Percentiles rank a stretch among this genome's conserved stretches.
Evolutionary conservation across 2,113 vertebrate genomes (phyloP).

Genomic region (Gallinago media): DNA sequence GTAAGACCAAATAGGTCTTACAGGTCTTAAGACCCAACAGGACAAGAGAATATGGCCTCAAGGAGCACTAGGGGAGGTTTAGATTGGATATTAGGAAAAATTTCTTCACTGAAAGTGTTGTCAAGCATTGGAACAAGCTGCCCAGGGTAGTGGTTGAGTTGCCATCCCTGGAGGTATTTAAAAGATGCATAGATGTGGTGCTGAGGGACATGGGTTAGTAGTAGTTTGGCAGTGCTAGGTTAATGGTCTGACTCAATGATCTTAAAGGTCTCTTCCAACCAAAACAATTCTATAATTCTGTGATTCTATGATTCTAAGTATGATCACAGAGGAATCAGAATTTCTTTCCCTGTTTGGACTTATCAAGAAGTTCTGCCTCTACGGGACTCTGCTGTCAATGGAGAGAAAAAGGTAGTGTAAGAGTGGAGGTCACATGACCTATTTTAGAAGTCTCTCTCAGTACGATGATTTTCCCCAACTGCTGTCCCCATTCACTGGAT

Average conservation of each 20-base stretch:
- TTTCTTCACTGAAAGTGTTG: neutral
- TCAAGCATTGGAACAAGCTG: neutral
- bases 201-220: neutral
- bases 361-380: neutral
- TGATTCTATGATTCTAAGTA: neutral
- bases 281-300: neutral
- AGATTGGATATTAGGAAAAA: neutral
- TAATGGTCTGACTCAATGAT: fast-evolving
- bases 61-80: neutral
- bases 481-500: neutral
- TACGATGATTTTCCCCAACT: fast-evolving
- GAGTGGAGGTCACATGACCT: neutral
- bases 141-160: neutral
- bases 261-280: neutral
- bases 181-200: fast-evolving
- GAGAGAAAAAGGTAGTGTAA: neutral
- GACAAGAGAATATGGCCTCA: neutral
- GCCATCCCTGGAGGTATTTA: neutral
- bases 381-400: neutral
- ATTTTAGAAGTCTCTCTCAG: neutral
- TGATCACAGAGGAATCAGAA: neutral
- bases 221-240: fast-evolving
- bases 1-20: neutral
- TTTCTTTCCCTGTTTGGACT: neutral
- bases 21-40: neutral